A percentile compares a stretch with the other conserved stretches of the same genome.
Conservation (phyloP, 2,113 vertebrate genomes). For the Morone saxatilis region DNA sequence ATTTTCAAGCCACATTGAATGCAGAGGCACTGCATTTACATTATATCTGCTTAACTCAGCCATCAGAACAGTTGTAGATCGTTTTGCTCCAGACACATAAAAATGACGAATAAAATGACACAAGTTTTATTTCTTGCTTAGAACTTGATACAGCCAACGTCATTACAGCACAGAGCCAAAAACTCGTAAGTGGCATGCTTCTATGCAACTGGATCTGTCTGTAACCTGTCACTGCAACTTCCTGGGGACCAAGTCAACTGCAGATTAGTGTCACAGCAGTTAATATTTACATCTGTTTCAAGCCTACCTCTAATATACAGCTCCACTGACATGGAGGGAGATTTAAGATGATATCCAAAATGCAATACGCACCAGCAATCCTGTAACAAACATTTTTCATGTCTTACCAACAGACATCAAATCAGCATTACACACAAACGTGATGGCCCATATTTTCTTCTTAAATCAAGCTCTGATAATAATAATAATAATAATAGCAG, state of each 20-base stretch:
- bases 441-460: not conserved
- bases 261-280: constrained; percentile 35
- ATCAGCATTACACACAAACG: not conserved
- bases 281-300: constrained; percentile 21
- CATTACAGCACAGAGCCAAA: constrained; percentile 5
- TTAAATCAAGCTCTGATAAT: not conserved
- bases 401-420: not conserved
- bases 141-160: constrained; percentile 15
- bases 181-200: constrained; percentile 2
- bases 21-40: not conserved
- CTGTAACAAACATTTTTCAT: not conserved
- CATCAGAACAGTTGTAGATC: not conserved
- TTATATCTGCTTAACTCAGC: not conserved
- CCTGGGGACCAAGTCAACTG: constrained; percentile 55
- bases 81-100: not conserved
- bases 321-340: not conserved
- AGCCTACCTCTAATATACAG: not conserved
- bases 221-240: constrained; percentile 27
- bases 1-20: not conserved
- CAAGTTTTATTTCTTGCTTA: not conserved
- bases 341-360: constrained; percentile 16
- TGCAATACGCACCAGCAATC: not conserved
- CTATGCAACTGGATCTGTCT: constrained; percentile 30
- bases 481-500: not conserved
- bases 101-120: not conserved